These are phyloP conservation scores for Netelia fuscicornis DNA, from an alignment of 2,888 invertebrate genomes.

Conservation along the genomic window DNA sequence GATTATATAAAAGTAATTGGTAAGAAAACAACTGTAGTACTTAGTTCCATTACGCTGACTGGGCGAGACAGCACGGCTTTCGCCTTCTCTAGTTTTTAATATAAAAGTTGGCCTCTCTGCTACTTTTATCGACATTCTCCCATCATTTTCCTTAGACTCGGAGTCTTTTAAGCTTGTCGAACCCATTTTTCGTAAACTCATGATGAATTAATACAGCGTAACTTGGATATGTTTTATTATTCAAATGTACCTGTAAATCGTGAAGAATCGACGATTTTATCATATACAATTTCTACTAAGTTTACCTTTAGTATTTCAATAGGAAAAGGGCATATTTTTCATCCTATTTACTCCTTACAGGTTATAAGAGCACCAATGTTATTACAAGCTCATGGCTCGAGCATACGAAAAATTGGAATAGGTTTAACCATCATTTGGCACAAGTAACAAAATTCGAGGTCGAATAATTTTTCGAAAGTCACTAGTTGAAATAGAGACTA, in stretches of 20 bases:
- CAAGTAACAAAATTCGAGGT: too few relatives aligned
- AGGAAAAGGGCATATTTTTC: too few relatives aligned
- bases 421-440: too few relatives aligned
- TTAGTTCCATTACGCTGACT: conserved; percentile 85
- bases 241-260: conserved; percentile 20
- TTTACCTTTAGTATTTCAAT: not conserved
- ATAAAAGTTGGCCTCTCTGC: conserved; percentile 88
- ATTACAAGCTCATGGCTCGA: too few relatives aligned
- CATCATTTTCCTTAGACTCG: conserved; percentile 79
- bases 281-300: not conserved
- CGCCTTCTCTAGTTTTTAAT: conserved; percentile 89
- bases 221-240: not conserved
- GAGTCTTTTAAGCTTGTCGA: conserved; percentile 77
- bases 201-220: conserved; percentile 50
- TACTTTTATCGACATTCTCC: conserved; percentile 78
- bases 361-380: too few relatives aligned
- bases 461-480: too few relatives aligned
- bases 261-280: conserved; percentile 5
- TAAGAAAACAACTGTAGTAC: conserved; percentile 63
- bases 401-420: too few relatives aligned
- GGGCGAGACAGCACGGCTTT: conserved; percentile 88
- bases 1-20: not conserved
- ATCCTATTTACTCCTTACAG: too few relatives aligned
- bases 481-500: too few relatives aligned
- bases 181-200: conserved; percentile 78